Base-by-base conservation (phyloP, 2,797 vertebrate species). In the Syngnathus rostellatus region DNA sequence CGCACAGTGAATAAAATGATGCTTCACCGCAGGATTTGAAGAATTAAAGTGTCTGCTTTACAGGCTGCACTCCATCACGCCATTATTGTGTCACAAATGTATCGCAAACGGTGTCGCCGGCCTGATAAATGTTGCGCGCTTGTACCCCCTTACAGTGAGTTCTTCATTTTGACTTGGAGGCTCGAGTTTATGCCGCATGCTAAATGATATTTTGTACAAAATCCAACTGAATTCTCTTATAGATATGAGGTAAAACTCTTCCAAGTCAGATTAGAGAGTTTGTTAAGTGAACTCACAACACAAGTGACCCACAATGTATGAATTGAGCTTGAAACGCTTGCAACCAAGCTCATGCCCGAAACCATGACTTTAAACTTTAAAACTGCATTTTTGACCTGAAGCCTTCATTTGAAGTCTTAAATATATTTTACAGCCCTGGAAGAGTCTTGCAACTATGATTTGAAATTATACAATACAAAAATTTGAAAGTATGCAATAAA, bases 1-100 rank as follows among this genome's bases (percentile, higher is more conserved):
- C 21, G 54, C 54, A 6, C 23, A 57, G 25, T 57, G 55, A 57
- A 54, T 54, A 54, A 54, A 54, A 54, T 54, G 53, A 54, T 14
- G 53, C 53, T 54, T 54, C 53, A 12, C 53, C 9, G 21, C 23
- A 54, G 53, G 53, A 54, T 14, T 54, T 54, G 53, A 54, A 37
- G 25, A 57, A 57, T 57, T 57, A 37, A 57, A 57, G 55, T 57
- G 25, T 37, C 25, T 57, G 25, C 25, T 57, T 57, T 57, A 57
- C 55, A 16, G 25, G 25, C 31, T 5, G 2, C 14, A 37, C 55
- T 57, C 55, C 1, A 57, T 57, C 55, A 57, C 31, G 55, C 31
- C 1, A 3, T 57, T 57, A 57, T 57, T 57, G 55, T 57, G 55
- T 37, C 55, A 31, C 55, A 57, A 57, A 57, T 37, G 55, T 38